Conservation (phyloP, 2,113 vertebrate genomes). For the Plotosus lineatus region DNA sequence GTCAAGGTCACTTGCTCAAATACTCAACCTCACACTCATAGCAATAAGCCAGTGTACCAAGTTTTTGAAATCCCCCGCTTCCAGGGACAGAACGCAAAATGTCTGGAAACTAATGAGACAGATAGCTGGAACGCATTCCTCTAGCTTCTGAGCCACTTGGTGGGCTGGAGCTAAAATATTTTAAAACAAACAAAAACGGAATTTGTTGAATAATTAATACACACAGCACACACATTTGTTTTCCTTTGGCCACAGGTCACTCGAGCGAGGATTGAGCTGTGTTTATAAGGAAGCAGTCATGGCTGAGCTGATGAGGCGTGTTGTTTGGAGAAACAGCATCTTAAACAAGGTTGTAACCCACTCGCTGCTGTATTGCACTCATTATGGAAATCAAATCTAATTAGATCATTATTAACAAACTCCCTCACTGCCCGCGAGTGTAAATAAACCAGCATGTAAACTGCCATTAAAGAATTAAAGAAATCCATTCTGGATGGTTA, state of each 20-base stretch:
- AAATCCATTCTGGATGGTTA: not conserved
- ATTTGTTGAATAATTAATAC: too few species aligned
- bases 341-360: not conserved
- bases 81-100: too few species aligned
- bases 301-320: not conserved
- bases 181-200: too few species aligned
- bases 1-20: too few species aligned
- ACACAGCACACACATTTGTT: too few species aligned
- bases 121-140: too few species aligned
- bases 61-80: too few species aligned
- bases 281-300: not conserved
- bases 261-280: not conserved
- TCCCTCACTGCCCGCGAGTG: not conserved
- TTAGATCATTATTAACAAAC: not conserved
- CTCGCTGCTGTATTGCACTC: not conserved
- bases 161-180: too few species aligned
- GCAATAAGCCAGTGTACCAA: too few species aligned
- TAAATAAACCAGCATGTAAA: not conserved
- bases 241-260: not conserved
- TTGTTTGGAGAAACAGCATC: not conserved
- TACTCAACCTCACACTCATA: too few species aligned
- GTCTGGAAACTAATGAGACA: too few species aligned
- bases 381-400: not conserved
- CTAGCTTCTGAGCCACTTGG: too few species aligned
- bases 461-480: not conserved